Base-by-base conservation (phyloP, 1,140 invertebrate species). In the Paraescarpia echinospica region DNA sequence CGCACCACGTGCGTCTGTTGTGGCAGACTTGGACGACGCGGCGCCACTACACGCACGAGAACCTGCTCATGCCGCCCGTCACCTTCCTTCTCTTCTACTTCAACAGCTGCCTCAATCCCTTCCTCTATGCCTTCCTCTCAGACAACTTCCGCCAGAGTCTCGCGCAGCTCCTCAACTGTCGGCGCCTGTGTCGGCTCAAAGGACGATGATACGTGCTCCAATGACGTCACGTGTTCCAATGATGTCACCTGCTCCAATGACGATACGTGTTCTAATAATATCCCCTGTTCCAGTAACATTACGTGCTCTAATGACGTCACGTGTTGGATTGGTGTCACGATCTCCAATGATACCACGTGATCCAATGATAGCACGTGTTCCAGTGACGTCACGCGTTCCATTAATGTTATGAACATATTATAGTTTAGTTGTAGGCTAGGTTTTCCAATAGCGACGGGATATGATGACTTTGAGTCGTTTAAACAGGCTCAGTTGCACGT, bases 1-100 rank as follows among this genome's bases (percentile, higher is more conserved):
- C 98, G 1, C 97, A 98, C 95, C 98, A 98, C 96, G 97, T 97
- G 0, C 96, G 98, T 22, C 98, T 98, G 95, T 97, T 98, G 96
- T 98, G 98, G 97, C 97, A 98, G 51, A 94, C 33, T 4, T 77
- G 92, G 88, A 33, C 35, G 9, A 92, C 51, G 2, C 27, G 88
- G 33, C 33, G 14, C 6, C 33, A 51, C n/a, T 34, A 88, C 48
- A 88, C 92, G 48, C 59, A 88, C 12, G n/a, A 34, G 90, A n/a
- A 91, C 35, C 34, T 51, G 31, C 96, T 98, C 1, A 96, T 98
- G 91, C 98, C 98, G 9, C 97, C 98, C 5, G 96, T 97, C 35
- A 98, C 98, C 31, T 98, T 98, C 95, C 97, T 98, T 90, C 97
- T 98, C 93, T 97, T 98, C 91, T 93, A 94, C 91, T 89, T 94